Evolutionary conservation across 2,113 vertebrate species (phyloP), one percentile per base, ranked within the genome.

Genomic region (Antennarius striatus): DNA sequence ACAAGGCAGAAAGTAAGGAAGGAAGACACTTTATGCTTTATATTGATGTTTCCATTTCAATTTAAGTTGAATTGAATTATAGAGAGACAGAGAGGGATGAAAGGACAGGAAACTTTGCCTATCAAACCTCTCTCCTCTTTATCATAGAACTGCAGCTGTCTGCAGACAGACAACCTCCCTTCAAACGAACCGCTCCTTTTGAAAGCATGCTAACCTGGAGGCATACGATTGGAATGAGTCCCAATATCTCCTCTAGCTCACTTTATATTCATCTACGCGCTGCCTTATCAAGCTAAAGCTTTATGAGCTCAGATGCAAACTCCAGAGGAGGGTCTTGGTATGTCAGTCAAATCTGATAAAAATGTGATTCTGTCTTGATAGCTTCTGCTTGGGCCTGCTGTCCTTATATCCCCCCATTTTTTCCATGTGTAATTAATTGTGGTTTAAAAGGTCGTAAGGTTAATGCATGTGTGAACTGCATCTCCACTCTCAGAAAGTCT

Each of bases 151-250:
- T 59, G 72, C 85, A 90, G 84, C 84, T 80, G 81, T 79, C 67
- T 56, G 73, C 66, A 75, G 67, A 71, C 63, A 76, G 75, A 74
- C 77, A 86, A 56, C 74, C 77, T 75, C 3, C 15, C 77, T 83
- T 86, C 79, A 85, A 84, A 90, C 79, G 73, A 86, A 80, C 65
- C 56, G 60, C 51, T 79, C 47, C 51, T 73, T 84, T 79, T 79
- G 81, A 90, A 84, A 81, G 81, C 57, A 63, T 32, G 51, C 70
- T 82, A 82, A 89, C 91, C 88, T 89, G 77, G 60, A 83, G 89
- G 79, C 83, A 71, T 80, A 59, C 45, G 72, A 77, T 71, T 82
- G 71, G 76, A 55, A 76, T 68, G 68, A 75, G 67, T 67, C 68
- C 72, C 84, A 73, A 70, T 83, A 84, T 82, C 79, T 79, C 70